A percentile compares a stretch with the other conserved stretches of the same genome.
Evolutionary conservation across 2,113 vertebrate species (phyloP).

Genomic region (Columba livia): DNA sequence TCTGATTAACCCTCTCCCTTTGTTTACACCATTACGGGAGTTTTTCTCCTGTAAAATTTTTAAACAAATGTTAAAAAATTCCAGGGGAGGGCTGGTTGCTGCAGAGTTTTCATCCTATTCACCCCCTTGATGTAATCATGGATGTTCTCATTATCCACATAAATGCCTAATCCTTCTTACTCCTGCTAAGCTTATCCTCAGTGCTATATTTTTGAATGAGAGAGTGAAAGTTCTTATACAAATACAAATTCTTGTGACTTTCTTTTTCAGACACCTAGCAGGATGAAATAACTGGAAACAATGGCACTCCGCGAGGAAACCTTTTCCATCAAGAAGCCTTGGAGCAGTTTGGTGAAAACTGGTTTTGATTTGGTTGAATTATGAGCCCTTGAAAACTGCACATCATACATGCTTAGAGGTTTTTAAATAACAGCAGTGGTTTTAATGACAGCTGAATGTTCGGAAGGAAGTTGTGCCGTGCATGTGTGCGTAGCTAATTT

Average conservation of each 20-base stretch:
- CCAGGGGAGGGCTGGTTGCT: neutral
- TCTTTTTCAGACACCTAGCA: conserved; percentile 39
- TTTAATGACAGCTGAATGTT: conserved; percentile 54
- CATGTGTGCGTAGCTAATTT: conserved; percentile 23
- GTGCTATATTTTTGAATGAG: conserved; percentile 58
- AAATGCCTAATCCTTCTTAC: conserved; percentile 67
- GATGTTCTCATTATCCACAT: conserved; percentile 68
- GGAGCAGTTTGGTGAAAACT: conserved; percentile 16
- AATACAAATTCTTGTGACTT: conserved; percentile 57
- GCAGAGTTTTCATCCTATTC: conserved; percentile 56
- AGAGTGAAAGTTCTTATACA: conserved; percentile 55
- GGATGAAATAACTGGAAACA: conserved; percentile 50
- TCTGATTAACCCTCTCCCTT: conserved; percentile 58
- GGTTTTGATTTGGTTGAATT: conserved; percentile 61
- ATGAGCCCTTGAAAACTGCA: conserved; percentile 38
- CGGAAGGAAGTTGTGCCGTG: conserved; percentile 45
- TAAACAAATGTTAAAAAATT: conserved; percentile 52
- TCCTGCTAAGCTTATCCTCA: conserved; percentile 60
- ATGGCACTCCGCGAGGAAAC: conserved; percentile 22
- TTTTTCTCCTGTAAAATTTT: conserved; percentile 63
- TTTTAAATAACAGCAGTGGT: conserved; percentile 19
- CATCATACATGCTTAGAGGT: neutral
- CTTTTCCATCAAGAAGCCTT: conserved; percentile 5
- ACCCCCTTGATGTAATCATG: conserved; percentile 55
- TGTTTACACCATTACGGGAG: conserved; percentile 61